Percentiles rank a stretch among this genome's conserved stretches.
Conservation (phyloP, 2,113 vertebrate species). For the Colaptes auratus region DNA sequence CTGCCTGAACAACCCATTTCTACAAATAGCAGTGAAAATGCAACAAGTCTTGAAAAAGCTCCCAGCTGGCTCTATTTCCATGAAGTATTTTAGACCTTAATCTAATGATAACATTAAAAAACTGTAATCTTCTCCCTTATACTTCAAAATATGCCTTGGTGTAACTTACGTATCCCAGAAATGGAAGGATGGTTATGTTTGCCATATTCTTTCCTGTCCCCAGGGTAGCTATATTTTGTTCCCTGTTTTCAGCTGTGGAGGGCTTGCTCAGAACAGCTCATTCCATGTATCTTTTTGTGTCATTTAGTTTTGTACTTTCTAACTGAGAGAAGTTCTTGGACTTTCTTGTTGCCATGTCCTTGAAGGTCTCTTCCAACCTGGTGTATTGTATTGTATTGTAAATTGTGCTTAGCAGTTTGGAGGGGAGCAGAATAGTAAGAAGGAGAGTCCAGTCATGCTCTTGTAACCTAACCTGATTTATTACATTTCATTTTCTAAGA, state of each 20-base stretch:
- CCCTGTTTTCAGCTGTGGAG: neutral
- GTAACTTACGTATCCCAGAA: neutral
- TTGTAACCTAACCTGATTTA: neutral
- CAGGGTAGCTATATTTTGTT: neutral
- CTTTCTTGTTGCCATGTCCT: neutral
- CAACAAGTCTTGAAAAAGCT: neutral
- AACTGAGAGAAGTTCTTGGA: neutral
- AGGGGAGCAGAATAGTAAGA: neutral
- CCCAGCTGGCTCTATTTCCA: conserved; percentile 20
- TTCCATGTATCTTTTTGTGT: neutral
- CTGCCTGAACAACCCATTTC: conserved; percentile 7
- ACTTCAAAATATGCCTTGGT: neutral
- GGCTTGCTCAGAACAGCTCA: neutral
- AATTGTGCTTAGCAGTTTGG: neutral
- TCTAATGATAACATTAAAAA: neutral
- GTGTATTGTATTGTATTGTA: too few species aligned
- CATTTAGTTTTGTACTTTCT: neutral
- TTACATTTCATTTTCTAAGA: neutral
- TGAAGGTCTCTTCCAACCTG: too few species aligned
- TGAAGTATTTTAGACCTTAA: neutral
- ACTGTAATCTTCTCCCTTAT: neutral
- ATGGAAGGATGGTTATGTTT: neutral
- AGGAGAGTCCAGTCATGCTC: neutral
- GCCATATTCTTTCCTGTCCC: neutral
- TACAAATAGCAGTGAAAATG: conserved; percentile 28